Conservation (phyloP, 1,140 invertebrate genomes). For the Psix sp. region DNA sequence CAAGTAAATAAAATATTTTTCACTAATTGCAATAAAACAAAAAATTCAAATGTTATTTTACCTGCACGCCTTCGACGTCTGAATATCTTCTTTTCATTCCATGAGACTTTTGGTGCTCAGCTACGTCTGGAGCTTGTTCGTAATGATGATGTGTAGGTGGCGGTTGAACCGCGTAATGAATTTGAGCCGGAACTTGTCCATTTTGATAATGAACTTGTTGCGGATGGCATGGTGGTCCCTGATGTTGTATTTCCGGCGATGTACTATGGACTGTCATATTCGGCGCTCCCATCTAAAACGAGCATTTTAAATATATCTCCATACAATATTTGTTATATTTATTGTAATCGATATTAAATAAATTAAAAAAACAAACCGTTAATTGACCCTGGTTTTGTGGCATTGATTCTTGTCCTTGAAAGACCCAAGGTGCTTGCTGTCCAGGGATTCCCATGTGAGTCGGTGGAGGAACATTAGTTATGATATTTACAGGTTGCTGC, state of each 20-base stretch:
- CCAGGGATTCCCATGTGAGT: constrained; percentile 63
- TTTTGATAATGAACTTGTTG: constrained; percentile 75
- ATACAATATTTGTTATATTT: constrained; percentile 32
- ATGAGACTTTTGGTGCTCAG: constrained; percentile 71
- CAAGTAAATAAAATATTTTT: constrained; percentile 4
- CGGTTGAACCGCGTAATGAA: constrained; percentile 72
- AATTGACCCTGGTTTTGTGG: constrained; percentile 68
- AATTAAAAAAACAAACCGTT: constrained; percentile 56
- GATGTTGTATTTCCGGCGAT: constrained; percentile 70
- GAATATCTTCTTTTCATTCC: constrained; percentile 74
- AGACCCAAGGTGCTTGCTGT: constrained; percentile 72
- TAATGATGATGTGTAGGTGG: constrained; percentile 65
- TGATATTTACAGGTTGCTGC: constrained; percentile 71
- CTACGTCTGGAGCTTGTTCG: constrained; percentile 68
- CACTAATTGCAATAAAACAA: not conserved
- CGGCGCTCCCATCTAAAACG: constrained; percentile 30
- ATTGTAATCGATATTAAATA: not conserved
- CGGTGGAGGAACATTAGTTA: constrained; percentile 73
- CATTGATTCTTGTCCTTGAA: constrained; percentile 68
- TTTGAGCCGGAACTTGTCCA: constrained; percentile 71
- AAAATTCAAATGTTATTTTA: constrained; percentile 36
- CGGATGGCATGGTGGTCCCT: too few species aligned
- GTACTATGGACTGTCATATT: constrained; percentile 67
- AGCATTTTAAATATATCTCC: constrained; percentile 51
- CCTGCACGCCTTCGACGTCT: constrained; percentile 71